Percentiles rank a stretch among this genome's conserved stretches.
Conservation (phyloP, 2,888 invertebrate genomes). For the Heliconius cydno region DNA sequence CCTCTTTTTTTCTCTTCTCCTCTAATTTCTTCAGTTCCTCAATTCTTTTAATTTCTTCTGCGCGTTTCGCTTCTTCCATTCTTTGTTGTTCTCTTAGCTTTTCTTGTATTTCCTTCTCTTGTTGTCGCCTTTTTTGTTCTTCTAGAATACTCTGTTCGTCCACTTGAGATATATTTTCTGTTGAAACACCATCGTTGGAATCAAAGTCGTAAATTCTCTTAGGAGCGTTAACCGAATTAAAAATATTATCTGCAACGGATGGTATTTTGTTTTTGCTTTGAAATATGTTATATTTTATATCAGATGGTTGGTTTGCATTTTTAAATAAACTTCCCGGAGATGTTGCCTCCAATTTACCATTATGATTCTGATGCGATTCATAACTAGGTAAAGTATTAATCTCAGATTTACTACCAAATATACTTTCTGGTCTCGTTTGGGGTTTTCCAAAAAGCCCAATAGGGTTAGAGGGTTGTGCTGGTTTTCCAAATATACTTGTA, state of each 20-base stretch:
- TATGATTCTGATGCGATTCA: slow-evolving; percentile 53
- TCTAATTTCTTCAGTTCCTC: slow-evolving; percentile 52
- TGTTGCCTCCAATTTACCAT: slow-evolving; percentile 57
- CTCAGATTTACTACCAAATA: slow-evolving; percentile 32
- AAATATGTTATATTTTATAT: slow-evolving; percentile 66
- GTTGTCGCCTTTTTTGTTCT: slow-evolving; percentile 47
- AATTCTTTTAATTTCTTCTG: slow-evolving; percentile 46
- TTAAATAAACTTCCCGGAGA: slow-evolving; percentile 74
- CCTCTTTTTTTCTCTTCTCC: slow-evolving; percentile 44
- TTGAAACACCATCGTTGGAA: slow-evolving; percentile 55
- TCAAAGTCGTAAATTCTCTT: slow-evolving; percentile 67
- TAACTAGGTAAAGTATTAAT: slow-evolving; percentile 45
- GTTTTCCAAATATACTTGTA: slow-evolving; percentile 62
- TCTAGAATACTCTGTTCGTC: slow-evolving; percentile 57
- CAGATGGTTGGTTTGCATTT: slow-evolving; percentile 55
- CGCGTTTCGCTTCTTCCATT: slow-evolving; percentile 51
- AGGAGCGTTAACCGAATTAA: slow-evolving; percentile 59
- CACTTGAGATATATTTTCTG: slow-evolving; percentile 44
- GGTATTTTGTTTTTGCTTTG: slow-evolving; percentile 70
- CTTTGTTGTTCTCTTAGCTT: slow-evolving; percentile 45
- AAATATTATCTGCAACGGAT: slow-evolving; percentile 68
- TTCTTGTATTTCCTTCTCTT: slow-evolving; percentile 46
- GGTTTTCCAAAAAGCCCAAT: slow-evolving; percentile 62
- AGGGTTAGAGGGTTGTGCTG: slow-evolving; percentile 55
- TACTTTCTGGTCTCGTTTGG: slow-evolving; percentile 32